Evolutionary conservation across 2,797 vertebrate species (phyloP).

Genomic region (Carduelis carduelis): DNA sequence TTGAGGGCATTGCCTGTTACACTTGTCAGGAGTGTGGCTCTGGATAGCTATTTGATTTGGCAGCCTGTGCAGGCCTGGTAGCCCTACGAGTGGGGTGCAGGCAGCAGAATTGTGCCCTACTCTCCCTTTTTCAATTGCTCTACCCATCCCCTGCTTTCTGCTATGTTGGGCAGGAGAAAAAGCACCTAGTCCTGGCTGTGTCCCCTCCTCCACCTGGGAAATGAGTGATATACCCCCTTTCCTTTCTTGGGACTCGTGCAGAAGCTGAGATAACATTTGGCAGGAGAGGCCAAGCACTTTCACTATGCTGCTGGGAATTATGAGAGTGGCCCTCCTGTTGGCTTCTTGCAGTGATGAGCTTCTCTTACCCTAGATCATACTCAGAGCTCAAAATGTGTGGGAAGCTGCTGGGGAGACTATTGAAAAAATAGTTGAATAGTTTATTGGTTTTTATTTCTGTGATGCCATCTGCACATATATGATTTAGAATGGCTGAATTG

Average conservation of each 20-base stretch:
- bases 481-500: neutral
- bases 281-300: neutral
- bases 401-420: neutral
- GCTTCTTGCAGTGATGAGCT: neutral
- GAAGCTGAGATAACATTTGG: neutral
- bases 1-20: neutral
- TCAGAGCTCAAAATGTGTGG: rapidly evolving
- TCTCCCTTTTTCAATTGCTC: neutral
- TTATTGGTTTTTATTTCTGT: neutral
- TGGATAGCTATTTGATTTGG: slow-evolving; percentile 38
- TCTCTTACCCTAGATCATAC: rapidly evolving
- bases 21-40: neutral
- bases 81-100: neutral
- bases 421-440: neutral
- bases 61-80: neutral
- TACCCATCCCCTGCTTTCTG: neutral
- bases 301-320: neutral
- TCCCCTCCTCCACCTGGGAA: neutral
- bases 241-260: neutral
- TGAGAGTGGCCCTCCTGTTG: neutral
- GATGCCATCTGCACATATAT: neutral
- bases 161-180: neutral
- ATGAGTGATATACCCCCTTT: neutral
- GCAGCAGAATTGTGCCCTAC: neutral
- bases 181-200: neutral